Base-by-base conservation (phyloP, 2,888 invertebrate species). In the Luffia ferchaultella region DNA sequence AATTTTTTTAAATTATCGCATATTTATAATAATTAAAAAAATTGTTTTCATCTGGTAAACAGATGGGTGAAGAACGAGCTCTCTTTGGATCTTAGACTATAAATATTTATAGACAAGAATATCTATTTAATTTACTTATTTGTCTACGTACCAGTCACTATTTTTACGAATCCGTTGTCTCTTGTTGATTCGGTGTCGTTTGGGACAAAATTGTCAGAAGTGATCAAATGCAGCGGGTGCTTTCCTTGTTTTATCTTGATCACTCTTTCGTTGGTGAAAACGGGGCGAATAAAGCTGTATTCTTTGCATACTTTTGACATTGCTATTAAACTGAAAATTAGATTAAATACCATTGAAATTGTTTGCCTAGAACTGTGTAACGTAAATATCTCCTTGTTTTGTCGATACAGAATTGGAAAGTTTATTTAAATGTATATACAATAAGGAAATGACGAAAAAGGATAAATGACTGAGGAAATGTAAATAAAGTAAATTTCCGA, bases 171-270 rank as follows among this genome's bases (percentile, higher is more conserved):
- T 16, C 87, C 87, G 5, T 78, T 73, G 0, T 74, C 65, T 0
- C 69, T 68, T 3, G 88, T 87, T 50, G 91, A 91, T 52, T 73
- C 65, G 5, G 87, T 85, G 62, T 92, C 88, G 67, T 96, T 96
- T 0, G 93, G 86, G 2, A 95, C 91, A 65, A 90, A 93, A 55
- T 83, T 85, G 50, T 87, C 79, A 42, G 86, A 83, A 18, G 87
- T 87, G 20, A 88, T 63, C 58, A 93, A 90, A 60, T 92, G 88
- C 20, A 97, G 75, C 0, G 95, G 93, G 67, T 97, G 96, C 47
- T 90, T 82, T 17, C 93, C 92, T 49, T 86, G 85, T 55, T 78
- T 78, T 53, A 93, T 88, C 52, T 82, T 73, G 53, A 93, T 85
- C 20, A 82, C 60, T 57, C 86, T 85, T 15, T 85, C 83, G 1